Conservation (phyloP, 2,797 vertebrate genomes). For the Sarcoramphus papa region DNA sequence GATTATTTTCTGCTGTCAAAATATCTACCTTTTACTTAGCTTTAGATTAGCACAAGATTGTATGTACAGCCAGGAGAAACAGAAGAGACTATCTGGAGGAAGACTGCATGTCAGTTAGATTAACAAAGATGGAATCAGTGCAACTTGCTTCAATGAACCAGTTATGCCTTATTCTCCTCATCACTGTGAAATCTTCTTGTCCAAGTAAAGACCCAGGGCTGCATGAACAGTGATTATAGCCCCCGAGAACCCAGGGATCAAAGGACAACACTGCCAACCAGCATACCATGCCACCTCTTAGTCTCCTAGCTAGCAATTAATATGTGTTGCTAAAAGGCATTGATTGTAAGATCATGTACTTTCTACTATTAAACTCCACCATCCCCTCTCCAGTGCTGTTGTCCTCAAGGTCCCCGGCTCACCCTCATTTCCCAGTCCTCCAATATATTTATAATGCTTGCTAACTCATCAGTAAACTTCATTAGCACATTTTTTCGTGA, state of each 20-base stretch:
- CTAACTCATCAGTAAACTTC: neutral
- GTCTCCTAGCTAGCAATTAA: neutral
- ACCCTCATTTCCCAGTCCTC: neutral
- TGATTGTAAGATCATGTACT: neutral
- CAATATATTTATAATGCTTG: neutral
- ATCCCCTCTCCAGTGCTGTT: neutral
- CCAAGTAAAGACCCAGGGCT: neutral
- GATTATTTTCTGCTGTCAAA: conserved; percentile 5
- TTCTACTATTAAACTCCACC: neutral
- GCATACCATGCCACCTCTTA: neutral
- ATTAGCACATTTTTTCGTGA: neutral
- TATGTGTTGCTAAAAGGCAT: neutral
- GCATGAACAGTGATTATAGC: neutral
- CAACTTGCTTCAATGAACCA: neutral
- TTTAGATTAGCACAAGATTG: neutral
- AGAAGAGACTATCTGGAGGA: neutral
- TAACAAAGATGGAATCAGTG: neutral
- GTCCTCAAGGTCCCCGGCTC: neutral
- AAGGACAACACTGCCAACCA: neutral
- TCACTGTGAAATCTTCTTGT: neutral
- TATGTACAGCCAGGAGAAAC: neutral
- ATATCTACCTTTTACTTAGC: neutral
- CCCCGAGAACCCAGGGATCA: neutral
- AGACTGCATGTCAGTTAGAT: neutral
- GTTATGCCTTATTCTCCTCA: neutral